Conservation (phyloP, 1,140 invertebrate species). For the Cataglyphis hispanica region DNA sequence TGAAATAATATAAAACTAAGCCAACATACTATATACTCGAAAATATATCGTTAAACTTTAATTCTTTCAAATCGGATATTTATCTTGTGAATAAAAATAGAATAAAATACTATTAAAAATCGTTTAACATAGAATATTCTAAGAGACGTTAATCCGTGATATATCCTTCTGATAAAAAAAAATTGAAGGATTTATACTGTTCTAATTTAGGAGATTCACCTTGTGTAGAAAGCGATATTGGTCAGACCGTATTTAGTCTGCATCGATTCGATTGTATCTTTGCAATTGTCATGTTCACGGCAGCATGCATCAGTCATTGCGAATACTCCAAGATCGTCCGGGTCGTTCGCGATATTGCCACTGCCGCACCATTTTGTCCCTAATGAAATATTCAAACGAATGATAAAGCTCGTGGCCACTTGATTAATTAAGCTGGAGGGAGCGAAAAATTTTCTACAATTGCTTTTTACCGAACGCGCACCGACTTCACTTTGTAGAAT, state of each 20-base stretch:
- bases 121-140: background rate
- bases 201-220: slow-evolving; percentile 77
- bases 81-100: background rate
- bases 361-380: slow-evolving; percentile 91
- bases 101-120: background rate
- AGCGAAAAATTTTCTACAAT: background rate
- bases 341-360: slow-evolving; percentile 90
- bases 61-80: background rate
- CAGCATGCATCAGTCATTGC: slow-evolving; percentile 92
- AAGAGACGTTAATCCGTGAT: background rate
- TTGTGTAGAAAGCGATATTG: slow-evolving; percentile 89
- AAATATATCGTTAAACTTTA: slow-evolving; percentile 13
- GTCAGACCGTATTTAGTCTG: slow-evolving; percentile 88
- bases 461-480: background rate
- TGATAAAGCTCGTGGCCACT: background rate
- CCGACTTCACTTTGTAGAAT: background rate
- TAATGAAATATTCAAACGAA: slow-evolving; percentile 65
- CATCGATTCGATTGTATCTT: slow-evolving; percentile 88
- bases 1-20: background rate
- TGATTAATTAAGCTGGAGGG: background rate
- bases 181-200: background rate
- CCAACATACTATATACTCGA: background rate
- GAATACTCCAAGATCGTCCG: slow-evolving; percentile 90
- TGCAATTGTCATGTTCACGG: slow-evolving; percentile 91
- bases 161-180: background rate